phyloP scores from a whole-genome alignment of 23 tunicate species.

The Trididemnum clinides region DNA sequence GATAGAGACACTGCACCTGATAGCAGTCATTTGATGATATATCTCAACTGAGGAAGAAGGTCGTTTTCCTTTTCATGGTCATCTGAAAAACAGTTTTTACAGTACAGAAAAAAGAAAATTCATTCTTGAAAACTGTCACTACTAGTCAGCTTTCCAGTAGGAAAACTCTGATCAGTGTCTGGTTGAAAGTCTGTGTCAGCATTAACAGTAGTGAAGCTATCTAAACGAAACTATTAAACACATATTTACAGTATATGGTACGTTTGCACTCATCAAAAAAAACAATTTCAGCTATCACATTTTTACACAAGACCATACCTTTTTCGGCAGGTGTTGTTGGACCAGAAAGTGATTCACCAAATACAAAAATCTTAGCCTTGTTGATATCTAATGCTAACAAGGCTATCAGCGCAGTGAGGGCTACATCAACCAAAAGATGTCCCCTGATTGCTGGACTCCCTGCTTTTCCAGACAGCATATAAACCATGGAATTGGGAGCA shows the following conservation, averaged over 20 bases:
- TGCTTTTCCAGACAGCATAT: constrained; percentile 6
- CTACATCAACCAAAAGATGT: constrained; percentile 13
- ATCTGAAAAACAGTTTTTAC: background rate
- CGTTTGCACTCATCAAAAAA: too few species aligned
- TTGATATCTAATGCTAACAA: constrained; percentile 1
- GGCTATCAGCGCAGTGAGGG: background rate
- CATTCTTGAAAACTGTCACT: background rate
- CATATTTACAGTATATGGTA: too few species aligned
- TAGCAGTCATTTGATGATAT: background rate
- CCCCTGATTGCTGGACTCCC: constrained; percentile 4
- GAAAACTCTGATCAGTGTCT: background rate
- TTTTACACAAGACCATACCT: background rate
- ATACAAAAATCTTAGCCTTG: background rate
- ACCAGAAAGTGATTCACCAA: background rate
- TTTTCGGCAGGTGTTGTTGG: background rate
- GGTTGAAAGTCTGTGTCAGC: background rate
- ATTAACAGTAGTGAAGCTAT: too few species aligned
- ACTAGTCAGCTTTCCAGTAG: background rate
- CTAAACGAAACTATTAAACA: too few species aligned
- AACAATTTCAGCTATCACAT: background rate
- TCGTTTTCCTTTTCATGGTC: constrained; percentile 1
- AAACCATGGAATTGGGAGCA: background rate
- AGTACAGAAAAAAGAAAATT: background rate
- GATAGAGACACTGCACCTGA: background rate
- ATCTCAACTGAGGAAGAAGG: background rate